A percentile compares a stretch with the other conserved stretches of the same genome.
phyloP scores from a whole-genome alignment of 2,888 invertebrate genomes.

The Tanypteryx hageni region DNA sequence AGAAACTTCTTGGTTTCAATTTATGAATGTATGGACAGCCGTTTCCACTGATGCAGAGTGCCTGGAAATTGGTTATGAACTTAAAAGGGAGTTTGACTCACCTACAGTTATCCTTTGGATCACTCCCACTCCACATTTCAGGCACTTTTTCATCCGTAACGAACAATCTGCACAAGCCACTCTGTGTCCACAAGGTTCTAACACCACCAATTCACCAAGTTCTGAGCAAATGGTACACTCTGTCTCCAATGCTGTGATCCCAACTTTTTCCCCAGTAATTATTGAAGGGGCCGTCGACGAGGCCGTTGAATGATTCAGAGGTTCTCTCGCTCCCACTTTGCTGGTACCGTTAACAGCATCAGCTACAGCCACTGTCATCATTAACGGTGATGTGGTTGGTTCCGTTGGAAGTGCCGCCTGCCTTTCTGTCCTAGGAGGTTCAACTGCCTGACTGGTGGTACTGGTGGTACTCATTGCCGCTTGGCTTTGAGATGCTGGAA shows the following conservation, averaged over 20 bases:
- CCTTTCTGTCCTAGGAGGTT: neutral
- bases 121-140: constrained; percentile 82
- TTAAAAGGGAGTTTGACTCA: constrained; percentile 65
- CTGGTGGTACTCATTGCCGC: neutral
- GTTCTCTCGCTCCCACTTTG: neutral
- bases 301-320: neutral
- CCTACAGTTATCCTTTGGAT: constrained; percentile 78
- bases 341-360: neutral
- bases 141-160: constrained; percentile 86
- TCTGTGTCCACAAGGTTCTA: constrained; percentile 86
- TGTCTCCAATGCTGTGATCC: constrained; percentile 67
- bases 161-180: constrained; percentile 87
- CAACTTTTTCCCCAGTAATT: constrained; percentile 22
- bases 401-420: neutral
- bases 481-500: neutral
- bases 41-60: too few species aligned
- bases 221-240: constrained; percentile 87
- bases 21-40: too few species aligned
- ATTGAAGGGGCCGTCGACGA: constrained; percentile 1
- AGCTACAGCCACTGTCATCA: neutral
- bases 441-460: neutral
- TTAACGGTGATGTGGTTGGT: neutral
- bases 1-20: too few species aligned
- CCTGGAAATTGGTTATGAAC: too few species aligned
- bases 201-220: constrained; percentile 78